A percentile compares a stretch with the other conserved stretches of the same genome.
phyloP scores from a whole-genome alignment of 2,888 invertebrate species.

The Eulithis testata region DNA sequence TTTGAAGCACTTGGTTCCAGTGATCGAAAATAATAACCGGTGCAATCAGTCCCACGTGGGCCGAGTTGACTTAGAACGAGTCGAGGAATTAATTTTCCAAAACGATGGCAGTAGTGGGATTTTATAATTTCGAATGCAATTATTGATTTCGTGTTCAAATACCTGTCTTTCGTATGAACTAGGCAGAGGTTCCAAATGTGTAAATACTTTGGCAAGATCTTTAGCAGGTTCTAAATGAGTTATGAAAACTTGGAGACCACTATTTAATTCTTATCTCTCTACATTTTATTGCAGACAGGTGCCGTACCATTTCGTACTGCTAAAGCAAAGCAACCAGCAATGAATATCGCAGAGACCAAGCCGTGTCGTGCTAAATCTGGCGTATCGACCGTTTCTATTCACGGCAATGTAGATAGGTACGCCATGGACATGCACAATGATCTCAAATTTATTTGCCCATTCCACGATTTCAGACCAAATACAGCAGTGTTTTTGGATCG shows the following conservation, averaged over 20 bases:
- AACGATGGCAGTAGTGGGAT: too few species aligned
- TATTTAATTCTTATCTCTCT: not conserved
- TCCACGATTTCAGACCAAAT: constrained; percentile 22
- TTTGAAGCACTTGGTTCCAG: too few species aligned
- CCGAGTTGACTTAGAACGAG: too few species aligned
- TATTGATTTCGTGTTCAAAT: too few species aligned
- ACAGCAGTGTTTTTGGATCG: constrained; percentile 15
- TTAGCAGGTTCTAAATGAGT: too few species aligned
- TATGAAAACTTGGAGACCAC: too few species aligned
- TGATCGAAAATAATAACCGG: too few species aligned
- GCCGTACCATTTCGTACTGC: constrained; percentile 8
- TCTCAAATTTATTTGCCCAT: constrained; percentile 35
- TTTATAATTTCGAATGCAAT: too few species aligned
- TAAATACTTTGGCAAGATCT: too few species aligned
- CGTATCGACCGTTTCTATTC: constrained; percentile 36
- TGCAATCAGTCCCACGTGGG: not conserved
- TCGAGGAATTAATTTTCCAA: too few species aligned
- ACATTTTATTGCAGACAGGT: constrained; percentile 1
- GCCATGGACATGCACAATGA: constrained; percentile 31
- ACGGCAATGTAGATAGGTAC: constrained; percentile 24
- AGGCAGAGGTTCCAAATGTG: too few species aligned
- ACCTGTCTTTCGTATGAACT: too few species aligned
- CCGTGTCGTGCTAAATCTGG: constrained; percentile 33
- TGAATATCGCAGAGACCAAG: constrained; percentile 34
- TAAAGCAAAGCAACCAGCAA: constrained; percentile 25